Evolutionary conservation across 2,113 vertebrate species (phyloP), one percentile per base, ranked within the genome.

Genomic region (Aptenodytes forsteri): DNA sequence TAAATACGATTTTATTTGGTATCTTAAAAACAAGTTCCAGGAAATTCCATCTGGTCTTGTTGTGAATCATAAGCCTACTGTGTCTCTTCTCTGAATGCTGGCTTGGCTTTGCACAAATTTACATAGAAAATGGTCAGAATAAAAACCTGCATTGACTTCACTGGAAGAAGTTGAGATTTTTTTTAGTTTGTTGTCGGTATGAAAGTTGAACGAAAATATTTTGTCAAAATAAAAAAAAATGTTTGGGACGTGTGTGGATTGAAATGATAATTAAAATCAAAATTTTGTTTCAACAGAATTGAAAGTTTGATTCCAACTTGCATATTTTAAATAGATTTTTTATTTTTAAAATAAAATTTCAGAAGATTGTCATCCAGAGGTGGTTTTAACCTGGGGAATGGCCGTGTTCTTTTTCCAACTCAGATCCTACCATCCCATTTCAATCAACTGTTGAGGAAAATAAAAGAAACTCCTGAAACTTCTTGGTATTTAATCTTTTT

Each of bases 41-140:
- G 87, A 93, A 91, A 89, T 83, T 87, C 91, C 89, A 83, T 73
- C 78, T 91, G 85, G 66, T 70, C 54, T 90, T 76, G 29, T 71
- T 93, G 61, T 81, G 94, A 95, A 86, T 94, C 87, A 94, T 23
- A 72, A 96, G 87, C n/a, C 87, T 91, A 42, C 52, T 27, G n/a
- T 50, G 89, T 62, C 54, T 90, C 27, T 89, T 87, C 16, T 73
- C 58, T 81, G 64, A 69, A 81, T 78, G 58, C 38, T 38, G 55
- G 38, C 77, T 95, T 93, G 70, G 52, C 56, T 92, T 91, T 84
- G 59, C 59, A 80, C 20, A 71, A 42, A 76, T 82, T 82, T 94
- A 61, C 52, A 46, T 25, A 75, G 73, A 79, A 91, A 72, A 65
- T 25, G 5, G 29, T 80, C 62, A 77, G 40, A 82, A 80, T 36